Evolutionary conservation across 2,797 vertebrate species (phyloP).

Genomic region (Ctenopoma kingsleyae): DNA sequence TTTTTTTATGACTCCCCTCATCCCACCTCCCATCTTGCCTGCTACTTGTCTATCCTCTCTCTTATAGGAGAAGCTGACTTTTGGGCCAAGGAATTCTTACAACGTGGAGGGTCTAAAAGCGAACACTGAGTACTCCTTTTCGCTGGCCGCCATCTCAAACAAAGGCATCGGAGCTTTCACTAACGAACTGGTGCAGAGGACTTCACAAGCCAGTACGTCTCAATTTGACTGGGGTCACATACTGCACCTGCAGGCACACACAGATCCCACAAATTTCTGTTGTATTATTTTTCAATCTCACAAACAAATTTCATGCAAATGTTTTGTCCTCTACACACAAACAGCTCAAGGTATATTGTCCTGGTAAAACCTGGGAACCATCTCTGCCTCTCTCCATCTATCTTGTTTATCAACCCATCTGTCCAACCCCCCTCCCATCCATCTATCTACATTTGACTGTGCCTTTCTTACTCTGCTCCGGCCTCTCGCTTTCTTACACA

Average conservation of each 20-base stretch:
- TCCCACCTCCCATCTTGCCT: slow-evolving; percentile 29
- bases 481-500: slow-evolving; percentile 65
- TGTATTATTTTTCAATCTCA: slow-evolving; percentile 28
- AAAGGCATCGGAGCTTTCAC: slow-evolving; percentile 97
- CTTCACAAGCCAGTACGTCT: slow-evolving; percentile 98
- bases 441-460: slow-evolving; percentile 72
- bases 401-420: slow-evolving; percentile 71
- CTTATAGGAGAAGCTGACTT: slow-evolving; percentile 90
- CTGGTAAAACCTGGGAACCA: slow-evolving; percentile 44
- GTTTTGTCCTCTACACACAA: slow-evolving; percentile 28
- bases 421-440: slow-evolving; percentile 57
- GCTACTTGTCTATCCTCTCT: slow-evolving; percentile 34
- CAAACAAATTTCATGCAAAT: slow-evolving; percentile 40
- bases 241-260: slow-evolving; percentile 18
- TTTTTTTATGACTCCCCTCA: slow-evolving; percentile 25
- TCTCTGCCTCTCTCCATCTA: slow-evolving; percentile 47
- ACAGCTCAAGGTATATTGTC: slow-evolving; percentile 27
- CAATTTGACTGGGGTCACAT: slow-evolving; percentile 33
- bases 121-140: slow-evolving; percentile 96
- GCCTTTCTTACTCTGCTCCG: slow-evolving; percentile 64
- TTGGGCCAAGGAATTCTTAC: slow-evolving; percentile 90
- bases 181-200: slow-evolving; percentile 93
- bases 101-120: slow-evolving; percentile 93
- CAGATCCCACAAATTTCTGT: slow-evolving; percentile 14
- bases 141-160: slow-evolving; percentile 93